Evolutionary conservation across 92 coral and sea anemone genomes (phyloP).

Genomic region (Epizoanthus rinbou): DNA sequence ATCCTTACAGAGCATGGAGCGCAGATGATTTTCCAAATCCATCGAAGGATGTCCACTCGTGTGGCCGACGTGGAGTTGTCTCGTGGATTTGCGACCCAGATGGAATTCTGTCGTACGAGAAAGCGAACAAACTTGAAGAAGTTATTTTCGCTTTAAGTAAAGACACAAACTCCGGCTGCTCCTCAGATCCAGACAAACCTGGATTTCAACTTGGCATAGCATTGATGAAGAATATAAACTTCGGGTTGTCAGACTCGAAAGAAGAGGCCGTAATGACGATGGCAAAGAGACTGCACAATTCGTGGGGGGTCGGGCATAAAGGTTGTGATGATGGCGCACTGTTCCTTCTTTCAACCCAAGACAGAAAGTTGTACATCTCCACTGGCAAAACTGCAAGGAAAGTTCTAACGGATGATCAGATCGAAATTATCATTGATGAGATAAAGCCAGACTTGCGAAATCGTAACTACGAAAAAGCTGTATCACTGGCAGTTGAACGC

Average conservation of each 20-base stretch:
- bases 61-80: slow-evolving; percentile 77
- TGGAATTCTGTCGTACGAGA: slow-evolving; percentile 57
- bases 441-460: slow-evolving; percentile 62
- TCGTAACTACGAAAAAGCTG: slow-evolving; percentile 58
- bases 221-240: slow-evolving; percentile 61
- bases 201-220: slow-evolving; percentile 88
- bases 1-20: slow-evolving; percentile 55
- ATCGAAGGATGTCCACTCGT: slow-evolving; percentile 54
- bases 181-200: slow-evolving; percentile 36
- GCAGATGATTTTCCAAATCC: slow-evolving; percentile 83
- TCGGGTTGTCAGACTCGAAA: slow-evolving; percentile 36
- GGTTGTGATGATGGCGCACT: slow-evolving; percentile 83
- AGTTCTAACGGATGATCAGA: slow-evolving; percentile 74
- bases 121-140: slow-evolving; percentile 77
- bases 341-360: slow-evolving; percentile 61
- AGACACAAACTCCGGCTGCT: slow-evolving; percentile 80
- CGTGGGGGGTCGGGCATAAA: slow-evolving; percentile 79
- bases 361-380: slow-evolving; percentile 77
- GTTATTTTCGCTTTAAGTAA: slow-evolving; percentile 50
- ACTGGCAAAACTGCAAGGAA: slow-evolving; percentile 79
- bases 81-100: slow-evolving; percentile 93
- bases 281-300: slow-evolving; percentile 70
- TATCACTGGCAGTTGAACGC: slow-evolving; percentile 60
- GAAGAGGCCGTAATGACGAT: slow-evolving; percentile 60
- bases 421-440: slow-evolving; percentile 73